Conservation (phyloP, 2,113 vertebrate genomes). For the Eurypyga helias region DNA sequence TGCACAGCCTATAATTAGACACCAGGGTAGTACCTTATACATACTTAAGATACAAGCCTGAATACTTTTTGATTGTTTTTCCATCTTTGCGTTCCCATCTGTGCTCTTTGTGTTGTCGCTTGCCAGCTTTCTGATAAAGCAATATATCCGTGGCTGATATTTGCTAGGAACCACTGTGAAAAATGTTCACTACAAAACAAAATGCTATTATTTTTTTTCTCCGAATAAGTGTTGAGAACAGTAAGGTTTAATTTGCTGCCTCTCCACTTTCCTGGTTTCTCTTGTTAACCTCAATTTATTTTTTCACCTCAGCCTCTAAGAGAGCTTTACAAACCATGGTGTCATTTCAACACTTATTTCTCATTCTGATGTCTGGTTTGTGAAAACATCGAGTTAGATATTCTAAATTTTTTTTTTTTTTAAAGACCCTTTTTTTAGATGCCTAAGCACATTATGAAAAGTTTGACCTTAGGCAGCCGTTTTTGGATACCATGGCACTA, state of each 20-base stretch:
- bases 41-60: background rate
- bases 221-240: background rate
- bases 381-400: background rate
- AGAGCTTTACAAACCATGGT: background rate
- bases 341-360: constrained; percentile 15
- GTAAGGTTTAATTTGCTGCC: constrained; percentile 49
- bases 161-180: background rate
- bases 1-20: constrained; percentile 4
- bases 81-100: background rate
- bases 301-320: constrained; percentile 11
- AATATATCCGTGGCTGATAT: background rate
- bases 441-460: background rate
- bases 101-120: background rate
- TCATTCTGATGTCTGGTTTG: background rate
- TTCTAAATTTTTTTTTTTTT: background rate
- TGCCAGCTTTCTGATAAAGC: constrained; percentile 21
- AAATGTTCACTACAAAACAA: background rate
- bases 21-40: background rate
- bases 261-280: background rate
- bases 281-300: constrained; percentile 60
- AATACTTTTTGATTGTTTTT: background rate
- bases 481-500: background rate
- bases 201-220: constrained; percentile 14
- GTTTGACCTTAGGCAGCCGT: background rate
- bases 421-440: background rate